Percentiles rank a stretch among this genome's conserved stretches.
Conservation (phyloP, 2,797 vertebrate species). For the Mastacembelus armatus region DNA sequence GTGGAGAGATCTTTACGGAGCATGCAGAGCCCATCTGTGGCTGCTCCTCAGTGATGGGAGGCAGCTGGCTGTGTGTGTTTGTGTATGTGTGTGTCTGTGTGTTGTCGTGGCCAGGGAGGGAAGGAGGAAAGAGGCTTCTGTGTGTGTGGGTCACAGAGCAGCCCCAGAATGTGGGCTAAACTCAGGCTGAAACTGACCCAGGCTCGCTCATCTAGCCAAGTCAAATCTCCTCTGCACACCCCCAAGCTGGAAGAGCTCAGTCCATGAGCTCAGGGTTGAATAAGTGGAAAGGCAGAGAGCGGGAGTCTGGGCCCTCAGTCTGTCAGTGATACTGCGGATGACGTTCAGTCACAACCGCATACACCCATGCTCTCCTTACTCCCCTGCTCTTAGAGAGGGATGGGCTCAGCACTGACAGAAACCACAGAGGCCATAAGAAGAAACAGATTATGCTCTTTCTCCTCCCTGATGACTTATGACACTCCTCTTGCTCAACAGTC, state of each 20-base stretch:
- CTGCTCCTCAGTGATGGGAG: constrained; percentile 81
- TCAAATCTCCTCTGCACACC: constrained; percentile 34
- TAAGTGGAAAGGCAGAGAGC: constrained; percentile 75
- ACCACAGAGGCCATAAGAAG: constrained; percentile 79
- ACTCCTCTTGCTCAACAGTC: constrained; percentile 68
- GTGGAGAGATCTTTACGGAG: constrained; percentile 85
- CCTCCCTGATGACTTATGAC: constrained; percentile 80
- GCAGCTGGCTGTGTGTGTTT: constrained; percentile 79
- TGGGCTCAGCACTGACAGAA: constrained; percentile 67
- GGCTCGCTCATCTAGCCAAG: constrained; percentile 32
- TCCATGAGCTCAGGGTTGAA: constrained; percentile 61
- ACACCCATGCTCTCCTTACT: constrained; percentile 64
- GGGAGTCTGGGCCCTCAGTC: constrained; percentile 78
- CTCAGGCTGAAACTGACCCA: constrained; percentile 70
- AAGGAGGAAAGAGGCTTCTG: constrained; percentile 58
- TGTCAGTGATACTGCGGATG: constrained; percentile 79
- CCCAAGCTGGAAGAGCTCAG: constrained; percentile 77
- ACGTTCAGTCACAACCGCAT: constrained; percentile 74
- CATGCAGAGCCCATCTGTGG: constrained; percentile 86
- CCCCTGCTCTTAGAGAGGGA: constrained; percentile 74
- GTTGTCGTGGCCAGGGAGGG: constrained; percentile 53
- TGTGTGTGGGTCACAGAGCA: constrained; percentile 71
- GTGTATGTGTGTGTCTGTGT: constrained; percentile 48
- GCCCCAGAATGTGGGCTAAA: constrained; percentile 68
- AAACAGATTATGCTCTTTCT: constrained; percentile 78